These are phyloP conservation scores for Stenodema calcarata DNA, from an alignment of 2,888 invertebrate species.

Conservation along the genomic window DNA sequence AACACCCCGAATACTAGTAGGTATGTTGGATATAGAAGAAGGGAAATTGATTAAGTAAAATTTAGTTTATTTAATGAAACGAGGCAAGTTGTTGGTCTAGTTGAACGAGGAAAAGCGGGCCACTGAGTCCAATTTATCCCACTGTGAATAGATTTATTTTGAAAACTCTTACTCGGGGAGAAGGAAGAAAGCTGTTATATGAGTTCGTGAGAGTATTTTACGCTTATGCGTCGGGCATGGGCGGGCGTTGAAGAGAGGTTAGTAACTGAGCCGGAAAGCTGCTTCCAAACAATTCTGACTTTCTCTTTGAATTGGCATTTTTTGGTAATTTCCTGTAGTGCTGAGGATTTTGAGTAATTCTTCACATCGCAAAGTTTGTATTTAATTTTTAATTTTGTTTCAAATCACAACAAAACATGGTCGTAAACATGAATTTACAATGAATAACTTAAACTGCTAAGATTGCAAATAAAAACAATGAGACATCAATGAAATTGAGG, in stretches of 20 bases:
- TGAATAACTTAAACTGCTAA: too few relatives aligned
- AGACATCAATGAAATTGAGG: too few relatives aligned
- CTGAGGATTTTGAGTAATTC: too few relatives aligned
- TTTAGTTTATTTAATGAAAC: too few relatives aligned
- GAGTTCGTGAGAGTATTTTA: constrained; percentile 11
- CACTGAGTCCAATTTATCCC: neutral
- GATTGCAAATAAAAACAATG: too few relatives aligned
- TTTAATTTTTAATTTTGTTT: too few relatives aligned
- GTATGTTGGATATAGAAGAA: too few relatives aligned
- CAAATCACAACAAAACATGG: too few relatives aligned
- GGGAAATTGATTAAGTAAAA: too few relatives aligned
- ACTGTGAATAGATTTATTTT: neutral
- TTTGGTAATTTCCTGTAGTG: neutral
- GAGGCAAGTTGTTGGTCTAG: neutral
- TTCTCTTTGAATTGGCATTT: neutral
- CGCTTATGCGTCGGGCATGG: neutral
- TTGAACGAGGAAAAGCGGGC: neutral
- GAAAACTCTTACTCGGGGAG: neutral
- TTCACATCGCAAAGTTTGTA: too few relatives aligned
- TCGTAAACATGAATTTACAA: too few relatives aligned
- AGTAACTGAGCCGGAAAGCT: constrained; percentile 1
- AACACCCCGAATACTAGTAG: too few relatives aligned
- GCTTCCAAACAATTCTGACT: constrained; percentile 15
- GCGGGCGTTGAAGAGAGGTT: neutral
- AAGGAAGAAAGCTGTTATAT: constrained; percentile 16